Evolutionary conservation across 2,113 vertebrate species (phyloP), one percentile per base, ranked within the genome.

Genomic region (Spermophilus dauricus): DNA sequence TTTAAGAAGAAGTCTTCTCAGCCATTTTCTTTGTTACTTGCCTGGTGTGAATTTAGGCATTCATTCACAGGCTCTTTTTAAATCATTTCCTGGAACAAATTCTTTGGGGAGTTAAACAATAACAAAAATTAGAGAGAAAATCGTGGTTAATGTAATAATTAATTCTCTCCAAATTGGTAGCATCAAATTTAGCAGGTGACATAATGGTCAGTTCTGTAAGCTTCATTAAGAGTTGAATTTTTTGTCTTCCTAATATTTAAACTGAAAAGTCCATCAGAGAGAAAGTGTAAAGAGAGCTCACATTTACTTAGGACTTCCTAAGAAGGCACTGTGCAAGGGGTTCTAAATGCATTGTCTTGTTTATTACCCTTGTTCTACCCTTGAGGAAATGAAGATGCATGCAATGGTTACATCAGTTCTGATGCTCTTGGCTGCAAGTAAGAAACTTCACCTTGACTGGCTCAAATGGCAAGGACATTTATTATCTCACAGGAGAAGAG

Each of bases 91-190:
- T 91, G 67, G 37, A 88, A 85, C 58, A 96, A 81, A 85, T 81
- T 26, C 61, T 89, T 95, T 92, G 63, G 75, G 86, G 83, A 72
- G 30, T 86, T 85, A 70, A 81, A 94, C 67, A 96, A 95, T 69
- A 96, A 91, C 69, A 86, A 91, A 95, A 95, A 86, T 95, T 78
- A 86, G 89, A 72, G 32, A 80, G 67, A 94, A 94, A 86, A 93
- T 89, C 34, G 69, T 86, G 34, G 22, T 56, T 91, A 93, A 87
- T 73, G 30, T 42, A 73, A 83, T 53, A 93, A 89, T 91, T 86
- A 90, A 80, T 95, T 86, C 42, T 85, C 22, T 63, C 73, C 89
- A 86, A 86, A 75, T 77, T 37, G 53, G 56, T 86, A 76, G 37
- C 72, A 58, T 84, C 72, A 37, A 39, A 37, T 72, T 94, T 88